These are phyloP conservation scores for Anabas testudineus DNA, from an alignment of 2,797 vertebrate genomes.

Conservation along the genomic window DNA sequence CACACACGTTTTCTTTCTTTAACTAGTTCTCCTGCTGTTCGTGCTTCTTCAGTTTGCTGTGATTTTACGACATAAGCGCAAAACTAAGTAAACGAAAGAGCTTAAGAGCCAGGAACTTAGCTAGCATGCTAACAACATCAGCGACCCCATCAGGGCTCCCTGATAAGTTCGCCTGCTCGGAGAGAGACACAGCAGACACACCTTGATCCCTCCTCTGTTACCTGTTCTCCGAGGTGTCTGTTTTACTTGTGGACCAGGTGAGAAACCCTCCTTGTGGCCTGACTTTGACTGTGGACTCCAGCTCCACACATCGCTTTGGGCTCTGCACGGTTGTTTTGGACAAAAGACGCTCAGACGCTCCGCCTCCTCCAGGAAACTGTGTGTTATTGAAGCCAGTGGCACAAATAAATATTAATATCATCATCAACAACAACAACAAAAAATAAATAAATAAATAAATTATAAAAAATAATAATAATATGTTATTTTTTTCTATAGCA, in stretches of 20 bases:
- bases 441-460: no score
- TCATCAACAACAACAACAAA: background rate
- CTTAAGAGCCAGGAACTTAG: no score
- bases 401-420: background rate
- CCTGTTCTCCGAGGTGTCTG: background rate
- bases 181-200: background rate
- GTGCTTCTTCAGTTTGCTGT: background rate
- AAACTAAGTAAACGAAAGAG: background rate
- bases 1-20: background rate
- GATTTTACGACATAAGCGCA: background rate
- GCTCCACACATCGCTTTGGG: fast-evolving
- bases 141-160: background rate
- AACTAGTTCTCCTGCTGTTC: background rate
- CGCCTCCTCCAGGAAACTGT: slow-evolving; percentile 22
- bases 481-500: no score
- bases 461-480: background rate
- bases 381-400: no score
- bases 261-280: background rate
- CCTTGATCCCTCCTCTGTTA: background rate
- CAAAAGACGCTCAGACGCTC: slow-evolving; percentile 10
- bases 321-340: background rate
- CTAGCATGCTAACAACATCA: slow-evolving; percentile 7
- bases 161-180: background rate
- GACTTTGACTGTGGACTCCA: background rate
- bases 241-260: background rate